A percentile compares a stretch with the other conserved stretches of the same genome.
phyloP scores from a whole-genome alignment of 2,888 invertebrate genomes.

The Drosophila gaucha region DNA sequence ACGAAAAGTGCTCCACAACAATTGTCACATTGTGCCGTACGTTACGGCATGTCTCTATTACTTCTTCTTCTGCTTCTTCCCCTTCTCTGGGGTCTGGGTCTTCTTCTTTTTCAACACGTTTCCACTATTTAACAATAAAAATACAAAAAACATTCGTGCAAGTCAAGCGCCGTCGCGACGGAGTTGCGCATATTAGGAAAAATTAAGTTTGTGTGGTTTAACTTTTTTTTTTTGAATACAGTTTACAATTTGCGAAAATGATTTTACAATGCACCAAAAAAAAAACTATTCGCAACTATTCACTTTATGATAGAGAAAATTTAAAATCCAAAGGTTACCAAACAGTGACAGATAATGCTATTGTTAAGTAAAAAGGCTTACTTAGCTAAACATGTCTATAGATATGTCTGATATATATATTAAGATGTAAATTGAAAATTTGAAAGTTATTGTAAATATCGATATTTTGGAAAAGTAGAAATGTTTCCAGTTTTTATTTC shows the following conservation, averaged over 20 bases:
- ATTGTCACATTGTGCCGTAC: conserved; percentile 68
- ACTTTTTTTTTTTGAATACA: conserved; percentile 3
- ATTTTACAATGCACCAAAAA: conserved; percentile 25
- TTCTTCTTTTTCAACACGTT: conserved; percentile 27
- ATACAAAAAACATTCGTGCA: conserved; percentile 40
- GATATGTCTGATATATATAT: not conserved
- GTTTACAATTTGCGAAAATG: conserved; percentile 36
- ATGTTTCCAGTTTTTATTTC: no score
- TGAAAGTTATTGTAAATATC: no score
- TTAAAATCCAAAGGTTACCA: conserved; percentile 7
- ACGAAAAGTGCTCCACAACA: conserved; percentile 53
- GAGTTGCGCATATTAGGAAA: conserved; percentile 39
- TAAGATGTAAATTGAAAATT: not conserved
- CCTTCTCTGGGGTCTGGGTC: not conserved
- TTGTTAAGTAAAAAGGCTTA: conserved; percentile 5
- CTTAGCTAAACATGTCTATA: conserved; percentile 2
- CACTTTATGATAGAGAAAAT: conserved; percentile 17
- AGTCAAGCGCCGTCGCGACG: conserved; percentile 18
- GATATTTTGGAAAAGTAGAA: no score
- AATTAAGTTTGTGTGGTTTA: conserved; percentile 41
- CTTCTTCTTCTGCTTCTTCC: conserved; percentile 8
- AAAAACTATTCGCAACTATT: conserved; percentile 18
- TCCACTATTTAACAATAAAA: conserved; percentile 46
- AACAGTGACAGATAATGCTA: not conserved
- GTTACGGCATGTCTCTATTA: conserved; percentile 63